phyloP scores from a whole-genome alignment of 2,797 vertebrate species.

The Capromys pilorides region DNA sequence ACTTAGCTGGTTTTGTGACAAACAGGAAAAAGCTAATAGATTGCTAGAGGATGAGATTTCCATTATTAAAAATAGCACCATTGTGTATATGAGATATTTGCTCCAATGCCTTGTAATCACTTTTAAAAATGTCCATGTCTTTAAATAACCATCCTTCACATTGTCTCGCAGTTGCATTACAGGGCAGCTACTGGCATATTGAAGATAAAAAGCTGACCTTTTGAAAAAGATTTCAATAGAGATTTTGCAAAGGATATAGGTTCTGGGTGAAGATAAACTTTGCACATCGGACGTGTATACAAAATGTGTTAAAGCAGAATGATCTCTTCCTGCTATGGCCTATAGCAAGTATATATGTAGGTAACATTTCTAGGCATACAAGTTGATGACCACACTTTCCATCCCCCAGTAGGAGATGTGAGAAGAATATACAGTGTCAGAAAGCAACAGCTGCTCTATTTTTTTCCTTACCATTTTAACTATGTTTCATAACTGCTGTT shows the following conservation, averaged over 20 bases:
- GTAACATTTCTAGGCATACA: not conserved
- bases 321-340: conserved; percentile 8
- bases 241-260: not conserved
- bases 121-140: conserved; percentile 16
- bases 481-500: not conserved
- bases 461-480: not conserved
- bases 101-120: not conserved
- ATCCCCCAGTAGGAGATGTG: not conserved
- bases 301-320: conserved; percentile 29
- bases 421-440: not conserved
- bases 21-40: conserved; percentile 26
- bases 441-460: not conserved
- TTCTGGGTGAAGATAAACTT: not conserved
- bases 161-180: conserved; percentile 25
- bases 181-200: not conserved
- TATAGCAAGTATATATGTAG: conserved; percentile 21
- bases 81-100: not conserved
- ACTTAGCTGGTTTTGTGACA: not conserved
- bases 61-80: conserved; percentile 40
- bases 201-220: conserved; percentile 47
- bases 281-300: not conserved
- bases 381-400: not conserved
- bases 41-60: conserved; percentile 43
- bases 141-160: conserved; percentile 27
- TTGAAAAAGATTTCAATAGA: not conserved